Evolutionary conservation across 30 jellyfish, hydroid and myxozoan genomes (phyloP).

Genomic region (Sanderia malayensis): DNA sequence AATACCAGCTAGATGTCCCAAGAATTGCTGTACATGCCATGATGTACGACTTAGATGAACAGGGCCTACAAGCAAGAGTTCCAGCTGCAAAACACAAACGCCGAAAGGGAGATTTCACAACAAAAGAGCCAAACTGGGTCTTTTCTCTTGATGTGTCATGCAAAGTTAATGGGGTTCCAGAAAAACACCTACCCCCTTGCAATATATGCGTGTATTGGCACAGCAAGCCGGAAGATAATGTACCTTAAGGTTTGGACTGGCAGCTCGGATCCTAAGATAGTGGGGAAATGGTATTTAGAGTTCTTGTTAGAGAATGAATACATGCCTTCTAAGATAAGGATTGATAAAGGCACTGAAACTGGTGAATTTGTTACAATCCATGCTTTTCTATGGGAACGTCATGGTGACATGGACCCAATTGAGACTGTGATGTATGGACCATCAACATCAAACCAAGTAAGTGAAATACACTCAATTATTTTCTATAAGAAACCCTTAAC

Average conservation of each 20-base stretch:
- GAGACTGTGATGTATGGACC: slow-evolving; percentile 41
- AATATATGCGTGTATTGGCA: slow-evolving; percentile 60
- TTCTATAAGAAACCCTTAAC: slow-evolving; percentile 3
- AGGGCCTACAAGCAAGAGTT: slow-evolving; percentile 14
- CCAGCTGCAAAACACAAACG: slow-evolving; percentile 14
- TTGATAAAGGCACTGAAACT: slow-evolving; percentile 56
- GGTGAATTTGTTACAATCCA: slow-evolving; percentile 44
- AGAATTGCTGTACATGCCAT: slow-evolving; percentile 26
- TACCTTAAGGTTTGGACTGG: slow-evolving; percentile 6
- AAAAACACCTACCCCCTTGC: slow-evolving; percentile 61
- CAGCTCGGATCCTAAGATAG: slow-evolving; percentile 53
- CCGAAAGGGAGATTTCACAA: slow-evolving; percentile 21
- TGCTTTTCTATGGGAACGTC: slow-evolving; percentile 6
- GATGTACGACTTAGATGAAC: slow-evolving; percentile 29
- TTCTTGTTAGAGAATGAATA: slow-evolving; percentile 13
- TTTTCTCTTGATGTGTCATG: slow-evolving; percentile 65
- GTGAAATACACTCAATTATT: neutral
- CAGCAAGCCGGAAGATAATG: slow-evolving; percentile 58
- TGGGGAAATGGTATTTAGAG: slow-evolving; percentile 66
- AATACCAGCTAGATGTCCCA: slow-evolving; percentile 22
- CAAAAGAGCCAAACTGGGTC: slow-evolving; percentile 36
- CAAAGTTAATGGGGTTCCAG: slow-evolving; percentile 64
- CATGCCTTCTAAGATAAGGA: slow-evolving; percentile 30
- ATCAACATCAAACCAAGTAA: slow-evolving; percentile 22
- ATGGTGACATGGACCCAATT: slow-evolving; percentile 37